Conservation (phyloP, 2,797 vertebrate genomes). For the Coregonus suidteri region DNA sequence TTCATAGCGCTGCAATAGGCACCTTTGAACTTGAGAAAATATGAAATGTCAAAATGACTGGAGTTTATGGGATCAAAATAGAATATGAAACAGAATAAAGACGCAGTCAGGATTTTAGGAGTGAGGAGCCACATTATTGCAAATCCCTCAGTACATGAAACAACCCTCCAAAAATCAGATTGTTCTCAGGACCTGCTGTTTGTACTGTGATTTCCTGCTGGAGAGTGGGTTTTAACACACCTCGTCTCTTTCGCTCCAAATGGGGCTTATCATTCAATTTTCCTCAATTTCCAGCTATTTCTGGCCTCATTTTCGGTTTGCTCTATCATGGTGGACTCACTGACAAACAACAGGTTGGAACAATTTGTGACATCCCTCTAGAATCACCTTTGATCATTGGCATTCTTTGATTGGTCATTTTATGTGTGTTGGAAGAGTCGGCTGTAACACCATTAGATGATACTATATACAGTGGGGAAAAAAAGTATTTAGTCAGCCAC, state of each 20-base stretch:
- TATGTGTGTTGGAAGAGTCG: background rate
- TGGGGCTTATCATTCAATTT: slow-evolving; percentile 58
- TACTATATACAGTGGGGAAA: background rate
- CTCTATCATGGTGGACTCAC: slow-evolving; percentile 24
- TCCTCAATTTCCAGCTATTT: slow-evolving; percentile 46
- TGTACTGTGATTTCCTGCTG: slow-evolving; percentile 32
- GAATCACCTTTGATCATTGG: slow-evolving; percentile 47
- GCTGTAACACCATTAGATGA: background rate
- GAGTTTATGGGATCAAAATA: slow-evolving; percentile 19
- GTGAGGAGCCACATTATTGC: slow-evolving; percentile 45
- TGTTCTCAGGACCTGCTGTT: slow-evolving; percentile 40
- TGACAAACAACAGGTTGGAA: slow-evolving; percentile 33
- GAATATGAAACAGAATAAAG: slow-evolving; percentile 39
- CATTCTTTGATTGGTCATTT: slow-evolving; percentile 37
- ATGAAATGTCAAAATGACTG: slow-evolving; percentile 47
- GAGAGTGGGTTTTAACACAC: slow-evolving; percentile 18
- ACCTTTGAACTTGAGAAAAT: slow-evolving; percentile 38
- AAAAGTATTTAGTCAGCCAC: too few species aligned
- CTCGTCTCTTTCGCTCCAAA: slow-evolving; percentile 44
- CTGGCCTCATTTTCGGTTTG: slow-evolving; percentile 32
- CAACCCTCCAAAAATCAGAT: slow-evolving; percentile 28
- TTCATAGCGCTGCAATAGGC: slow-evolving; percentile 29
- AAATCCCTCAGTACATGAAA: slow-evolving; percentile 49
- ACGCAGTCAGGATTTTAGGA: slow-evolving; percentile 37
- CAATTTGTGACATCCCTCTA: slow-evolving; percentile 38